Conservation (phyloP, 64 coral and sea anemone species). For the Montipora efflorescens region DNA sequence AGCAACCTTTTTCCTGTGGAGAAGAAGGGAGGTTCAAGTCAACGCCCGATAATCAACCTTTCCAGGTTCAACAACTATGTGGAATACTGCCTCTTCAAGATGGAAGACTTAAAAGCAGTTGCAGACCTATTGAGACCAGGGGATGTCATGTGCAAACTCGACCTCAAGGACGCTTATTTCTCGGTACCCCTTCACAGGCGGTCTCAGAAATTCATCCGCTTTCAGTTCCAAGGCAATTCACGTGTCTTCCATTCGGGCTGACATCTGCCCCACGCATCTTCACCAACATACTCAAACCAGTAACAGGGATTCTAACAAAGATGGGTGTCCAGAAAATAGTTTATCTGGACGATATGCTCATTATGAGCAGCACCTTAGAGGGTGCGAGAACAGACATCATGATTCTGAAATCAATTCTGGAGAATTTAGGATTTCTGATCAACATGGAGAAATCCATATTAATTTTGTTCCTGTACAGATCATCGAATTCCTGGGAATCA, state of each 20-base stretch:
- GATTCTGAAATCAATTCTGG: not conserved
- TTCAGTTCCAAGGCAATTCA: slow-evolving; percentile 29
- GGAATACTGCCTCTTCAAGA: not conserved
- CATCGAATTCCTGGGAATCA: slow-evolving; percentile 47
- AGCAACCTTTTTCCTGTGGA: not conserved
- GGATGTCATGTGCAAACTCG: slow-evolving; percentile 17
- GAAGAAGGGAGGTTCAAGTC: not conserved
- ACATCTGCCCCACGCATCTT: no score
- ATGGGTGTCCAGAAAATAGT: no score
- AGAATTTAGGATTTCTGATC: slow-evolving; percentile 24
- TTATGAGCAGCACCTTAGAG: slow-evolving; percentile 18
- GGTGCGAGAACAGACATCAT: not conserved
- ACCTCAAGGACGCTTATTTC: slow-evolving; percentile 12
- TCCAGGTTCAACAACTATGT: no score
- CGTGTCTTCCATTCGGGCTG: no score
- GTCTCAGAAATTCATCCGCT: slow-evolving; percentile 8
- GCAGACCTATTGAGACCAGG: not conserved
- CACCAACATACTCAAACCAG: no score
- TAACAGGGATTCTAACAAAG: no score
- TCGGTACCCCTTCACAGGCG: not conserved
- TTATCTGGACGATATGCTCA: slow-evolving; percentile 3
- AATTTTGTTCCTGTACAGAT: not conserved
- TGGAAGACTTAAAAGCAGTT: slow-evolving; percentile 16
- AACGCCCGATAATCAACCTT: not conserved
- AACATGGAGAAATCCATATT: slow-evolving; percentile 28